phyloP scores from a whole-genome alignment of 2,113 vertebrate genomes.

The Rousettus leschenaultii region DNA sequence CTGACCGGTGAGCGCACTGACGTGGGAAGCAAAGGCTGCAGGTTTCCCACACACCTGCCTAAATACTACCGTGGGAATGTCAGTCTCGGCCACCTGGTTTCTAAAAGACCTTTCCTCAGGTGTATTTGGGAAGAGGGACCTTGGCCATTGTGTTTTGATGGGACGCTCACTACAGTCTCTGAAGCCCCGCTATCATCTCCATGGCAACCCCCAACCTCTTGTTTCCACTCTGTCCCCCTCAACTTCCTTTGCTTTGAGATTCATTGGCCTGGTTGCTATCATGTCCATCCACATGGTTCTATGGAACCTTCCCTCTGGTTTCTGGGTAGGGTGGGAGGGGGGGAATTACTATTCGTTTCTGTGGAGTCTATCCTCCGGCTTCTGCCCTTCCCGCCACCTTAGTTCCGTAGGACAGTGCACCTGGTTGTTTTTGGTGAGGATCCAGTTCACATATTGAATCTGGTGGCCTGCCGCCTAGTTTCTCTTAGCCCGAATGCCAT shows the following conservation, averaged over 20 bases:
- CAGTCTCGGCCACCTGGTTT: background rate
- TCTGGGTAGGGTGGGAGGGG: background rate
- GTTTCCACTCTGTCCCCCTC: background rate
- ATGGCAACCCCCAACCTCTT: background rate
- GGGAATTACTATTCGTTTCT: background rate
- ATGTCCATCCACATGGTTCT: background rate
- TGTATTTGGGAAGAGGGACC: too few species aligned
- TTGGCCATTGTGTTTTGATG: background rate
- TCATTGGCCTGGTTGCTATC: background rate
- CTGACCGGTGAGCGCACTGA: conserved; percentile 86
- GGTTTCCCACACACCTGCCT: accelerated
- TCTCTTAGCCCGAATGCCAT: accelerated
- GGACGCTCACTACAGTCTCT: background rate
- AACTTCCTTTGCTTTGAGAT: background rate
- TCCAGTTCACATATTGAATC: background rate
- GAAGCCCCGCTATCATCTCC: background rate
- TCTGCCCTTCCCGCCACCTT: too few species aligned
- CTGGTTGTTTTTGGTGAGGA: background rate
- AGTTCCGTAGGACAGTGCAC: too few species aligned
- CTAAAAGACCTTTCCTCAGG: background rate
- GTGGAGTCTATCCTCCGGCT: too few species aligned
- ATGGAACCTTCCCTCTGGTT: background rate
- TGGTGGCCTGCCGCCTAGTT: accelerated
- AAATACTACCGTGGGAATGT: background rate
- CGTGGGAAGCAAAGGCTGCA: background rate